A percentile compares a stretch with the other conserved stretches of the same genome.
These are phyloP conservation scores for Xiphorhynchus erythropygius DNA, from an alignment of 2,797 vertebrate species.

Conservation along the genomic window DNA sequence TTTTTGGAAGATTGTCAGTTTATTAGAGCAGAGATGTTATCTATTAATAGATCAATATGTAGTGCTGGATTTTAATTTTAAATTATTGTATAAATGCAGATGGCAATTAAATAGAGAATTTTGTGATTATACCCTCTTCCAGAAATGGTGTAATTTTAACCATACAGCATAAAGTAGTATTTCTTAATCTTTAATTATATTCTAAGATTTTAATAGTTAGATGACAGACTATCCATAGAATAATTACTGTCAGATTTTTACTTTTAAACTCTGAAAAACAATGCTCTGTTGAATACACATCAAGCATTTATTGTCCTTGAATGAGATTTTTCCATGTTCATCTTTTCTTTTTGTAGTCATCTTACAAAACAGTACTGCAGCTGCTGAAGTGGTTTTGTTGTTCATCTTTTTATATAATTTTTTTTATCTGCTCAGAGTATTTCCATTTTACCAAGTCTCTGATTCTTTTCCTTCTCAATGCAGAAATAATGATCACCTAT, in stretches of 20 bases:
- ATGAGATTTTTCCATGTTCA: neutral
- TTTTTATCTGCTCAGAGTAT: neutral
- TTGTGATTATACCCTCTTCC: constrained; percentile 29
- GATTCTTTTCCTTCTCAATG: neutral
- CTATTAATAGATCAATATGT: constrained; percentile 63
- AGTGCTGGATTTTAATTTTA: constrained; percentile 54
- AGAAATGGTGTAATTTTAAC: constrained; percentile 52
- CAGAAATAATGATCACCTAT: neutral
- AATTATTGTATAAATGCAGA: constrained; percentile 46
- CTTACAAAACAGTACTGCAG: neutral
- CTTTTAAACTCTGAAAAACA: constrained; percentile 39
- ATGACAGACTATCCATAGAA: constrained; percentile 10
- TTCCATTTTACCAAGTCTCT: neutral
- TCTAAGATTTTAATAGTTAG: constrained; percentile 21
- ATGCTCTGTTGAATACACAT: neutral
- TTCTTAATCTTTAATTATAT: constrained; percentile 23
- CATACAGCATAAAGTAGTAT: neutral
- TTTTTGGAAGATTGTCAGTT: constrained; percentile 60
- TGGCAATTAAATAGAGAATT: constrained; percentile 51
- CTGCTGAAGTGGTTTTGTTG: neutral
- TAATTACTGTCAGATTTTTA: constrained; percentile 5
- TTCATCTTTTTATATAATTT: neutral
- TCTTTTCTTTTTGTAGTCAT: constrained; percentile 23
- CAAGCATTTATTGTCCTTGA: neutral
- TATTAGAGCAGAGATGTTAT: constrained; percentile 50